phyloP scores from a whole-genome alignment of 37 sponge, comb jelly and placozoan genomes.

The Geodia barretti region DNA sequence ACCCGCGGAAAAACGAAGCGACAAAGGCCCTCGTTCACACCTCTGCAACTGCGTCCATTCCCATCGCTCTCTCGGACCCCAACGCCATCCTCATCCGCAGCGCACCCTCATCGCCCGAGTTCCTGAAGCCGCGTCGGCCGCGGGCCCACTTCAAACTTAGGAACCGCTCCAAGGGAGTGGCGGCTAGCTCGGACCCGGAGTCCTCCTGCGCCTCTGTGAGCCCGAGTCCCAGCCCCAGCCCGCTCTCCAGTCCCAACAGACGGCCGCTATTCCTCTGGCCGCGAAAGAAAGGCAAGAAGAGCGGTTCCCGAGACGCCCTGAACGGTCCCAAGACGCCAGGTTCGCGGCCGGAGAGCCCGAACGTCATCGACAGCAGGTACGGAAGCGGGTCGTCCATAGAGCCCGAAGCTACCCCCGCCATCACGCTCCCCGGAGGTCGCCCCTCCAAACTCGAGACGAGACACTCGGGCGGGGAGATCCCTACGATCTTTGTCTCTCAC shows the following conservation, averaged over 20 bases:
- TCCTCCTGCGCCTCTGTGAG: not conserved
- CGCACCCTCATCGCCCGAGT: not conserved
- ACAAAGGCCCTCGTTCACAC: not conserved
- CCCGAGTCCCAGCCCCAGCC: constrained; percentile 6
- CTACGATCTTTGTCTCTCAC: constrained; percentile 54
- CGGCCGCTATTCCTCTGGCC: not conserved
- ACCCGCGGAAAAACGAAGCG: not conserved
- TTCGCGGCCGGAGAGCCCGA: not conserved
- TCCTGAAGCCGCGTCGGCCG: not conserved
- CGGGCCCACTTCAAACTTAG: not conserved
- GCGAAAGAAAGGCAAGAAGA: constrained; percentile 7
- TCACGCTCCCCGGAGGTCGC: constrained; percentile 51
- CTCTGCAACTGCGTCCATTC: not conserved
- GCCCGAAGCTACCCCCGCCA: constrained; percentile 36
- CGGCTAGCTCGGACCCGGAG: not conserved
- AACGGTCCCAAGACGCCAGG: constrained; percentile 23
- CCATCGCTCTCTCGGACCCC: not conserved
- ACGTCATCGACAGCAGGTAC: not conserved
- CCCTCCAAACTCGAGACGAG: not conserved
- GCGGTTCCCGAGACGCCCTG: not conserved
- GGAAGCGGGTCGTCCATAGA: not conserved
- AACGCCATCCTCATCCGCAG: not conserved
- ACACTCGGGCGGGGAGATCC: constrained; percentile 14
- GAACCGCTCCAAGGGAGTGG: not conserved
- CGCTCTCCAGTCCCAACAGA: not conserved